Base-by-base conservation (phyloP, 37 sponge, comb jelly and placozoan species). In the Ianthella basta region DNA sequence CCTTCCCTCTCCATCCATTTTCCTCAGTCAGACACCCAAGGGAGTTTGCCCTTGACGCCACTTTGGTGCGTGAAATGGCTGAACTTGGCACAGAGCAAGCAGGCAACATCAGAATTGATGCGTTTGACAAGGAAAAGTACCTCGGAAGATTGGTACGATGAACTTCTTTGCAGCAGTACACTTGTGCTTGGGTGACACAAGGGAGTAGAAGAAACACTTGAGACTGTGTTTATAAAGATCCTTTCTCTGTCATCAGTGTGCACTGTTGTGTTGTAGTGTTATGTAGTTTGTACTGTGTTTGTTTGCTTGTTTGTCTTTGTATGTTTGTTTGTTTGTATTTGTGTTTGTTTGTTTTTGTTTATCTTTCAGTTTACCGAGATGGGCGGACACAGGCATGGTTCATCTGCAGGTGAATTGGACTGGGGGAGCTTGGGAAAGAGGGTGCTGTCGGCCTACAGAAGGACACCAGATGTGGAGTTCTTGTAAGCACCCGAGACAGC, bases 21-120 rank as follows among this genome's bases (percentile, higher is more conserved):
- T 44, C 50, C 53, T 0, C 73, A 86, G 91, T 96, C 30, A 80
- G 85, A 0, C 78, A 84, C 14, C 73, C 96, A 0, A 82, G 91
- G 55, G 96, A 96, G 73, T 94, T 91, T 15, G 96, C 89, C 24
- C 69, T 92, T 33, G 96, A 96, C 60, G 72, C 94, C n/a, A 86
- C 91, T 23, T 74, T 80, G 3, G 69, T 93, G 63, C 88, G 87
- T 25, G 30, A 87, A 15, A 64, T 92, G 55, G 86, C 92, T 14
- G 82, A 91, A 53, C 80, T 96, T 55, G 96, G 90, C 5, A 25
- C 72, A 13, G 87, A 89, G 24, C 91, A 91, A 34, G 89, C 85
- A 2, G 78, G 40, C 23, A 4, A 41, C 16, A 75, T 75, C 2
- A 40, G 78, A 75, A 75, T 75, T 21, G 78, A 75, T 36, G 37